Conservation (phyloP, 2,888 invertebrate genomes). For the Drosophila robusta region DNA sequence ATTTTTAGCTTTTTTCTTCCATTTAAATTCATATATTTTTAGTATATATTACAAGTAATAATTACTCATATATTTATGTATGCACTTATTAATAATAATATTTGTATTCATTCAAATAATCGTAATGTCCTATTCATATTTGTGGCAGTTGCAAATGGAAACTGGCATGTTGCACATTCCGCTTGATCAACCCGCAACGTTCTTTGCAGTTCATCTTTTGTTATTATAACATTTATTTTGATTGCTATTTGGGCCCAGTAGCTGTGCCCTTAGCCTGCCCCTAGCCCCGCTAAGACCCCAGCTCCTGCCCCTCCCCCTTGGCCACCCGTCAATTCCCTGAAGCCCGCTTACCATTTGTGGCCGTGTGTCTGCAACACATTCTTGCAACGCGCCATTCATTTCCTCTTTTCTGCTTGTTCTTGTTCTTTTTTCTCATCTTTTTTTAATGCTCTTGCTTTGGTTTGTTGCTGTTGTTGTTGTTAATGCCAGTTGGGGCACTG, state of each 20-base stretch:
- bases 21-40: not conserved
- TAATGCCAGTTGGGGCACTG: slow-evolving; percentile 42
- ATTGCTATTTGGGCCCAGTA: slow-evolving; percentile 40
- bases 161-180: slow-evolving; percentile 27
- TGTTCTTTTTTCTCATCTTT: not conserved
- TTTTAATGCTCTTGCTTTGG: slow-evolving; percentile 17
- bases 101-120: not conserved
- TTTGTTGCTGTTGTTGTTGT: slow-evolving; percentile 16
- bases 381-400: slow-evolving; percentile 71
- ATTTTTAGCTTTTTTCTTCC: not conserved
- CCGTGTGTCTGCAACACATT: slow-evolving; percentile 52
- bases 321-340: no score
- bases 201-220: slow-evolving; percentile 22
- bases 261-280: slow-evolving; percentile 3
- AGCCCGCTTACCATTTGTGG: not conserved
- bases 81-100: not conserved
- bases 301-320: not conserved
- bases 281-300: not conserved
- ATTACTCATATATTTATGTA: not conserved
- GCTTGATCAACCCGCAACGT: not conserved
- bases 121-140: no score
- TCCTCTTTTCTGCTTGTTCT: slow-evolving; percentile 42
- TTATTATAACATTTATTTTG: slow-evolving; percentile 43
- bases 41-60: not conserved
- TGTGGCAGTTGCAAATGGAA: not conserved